Conservation (phyloP, 2,113 vertebrate species). For the Lepidiolamprologus cunningtoni region DNA sequence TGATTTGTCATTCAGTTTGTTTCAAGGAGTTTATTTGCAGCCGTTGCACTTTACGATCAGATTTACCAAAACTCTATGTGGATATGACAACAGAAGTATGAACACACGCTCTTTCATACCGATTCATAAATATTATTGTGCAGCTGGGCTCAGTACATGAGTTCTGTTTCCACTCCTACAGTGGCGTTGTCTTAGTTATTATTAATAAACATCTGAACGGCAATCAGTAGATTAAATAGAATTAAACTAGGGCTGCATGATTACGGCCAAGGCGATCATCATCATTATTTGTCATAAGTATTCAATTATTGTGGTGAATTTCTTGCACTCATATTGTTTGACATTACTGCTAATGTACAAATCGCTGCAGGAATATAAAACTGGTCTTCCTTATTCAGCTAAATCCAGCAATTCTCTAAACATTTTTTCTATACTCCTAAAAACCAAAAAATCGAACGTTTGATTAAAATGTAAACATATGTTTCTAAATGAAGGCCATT, state of each 20-base stretch:
- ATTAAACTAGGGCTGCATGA: neutral
- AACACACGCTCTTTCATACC: neutral
- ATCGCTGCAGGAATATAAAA: neutral
- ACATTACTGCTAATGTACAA: neutral
- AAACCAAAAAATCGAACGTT: neutral
- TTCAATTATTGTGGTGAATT: neutral
- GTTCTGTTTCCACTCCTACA: neutral
- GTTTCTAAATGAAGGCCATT: neutral
- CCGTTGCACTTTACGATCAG: neutral
- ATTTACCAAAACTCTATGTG: neutral
- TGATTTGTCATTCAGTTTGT: neutral
- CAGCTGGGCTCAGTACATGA: neutral
- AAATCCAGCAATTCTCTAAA: neutral
- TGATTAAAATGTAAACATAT: neutral
- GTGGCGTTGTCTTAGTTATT: neutral
- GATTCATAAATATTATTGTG: neutral
- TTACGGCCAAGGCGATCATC: neutral
- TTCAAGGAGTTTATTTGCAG: neutral
- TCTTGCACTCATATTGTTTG: neutral
- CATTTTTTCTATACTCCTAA: neutral
- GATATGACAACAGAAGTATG: neutral
- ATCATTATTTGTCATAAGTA: neutral
- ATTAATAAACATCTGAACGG: neutral
- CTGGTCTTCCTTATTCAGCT: neutral
- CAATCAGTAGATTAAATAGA: neutral